phyloP scores from a whole-genome alignment of 2,113 vertebrate species.

The Mastomys coucha region DNA sequence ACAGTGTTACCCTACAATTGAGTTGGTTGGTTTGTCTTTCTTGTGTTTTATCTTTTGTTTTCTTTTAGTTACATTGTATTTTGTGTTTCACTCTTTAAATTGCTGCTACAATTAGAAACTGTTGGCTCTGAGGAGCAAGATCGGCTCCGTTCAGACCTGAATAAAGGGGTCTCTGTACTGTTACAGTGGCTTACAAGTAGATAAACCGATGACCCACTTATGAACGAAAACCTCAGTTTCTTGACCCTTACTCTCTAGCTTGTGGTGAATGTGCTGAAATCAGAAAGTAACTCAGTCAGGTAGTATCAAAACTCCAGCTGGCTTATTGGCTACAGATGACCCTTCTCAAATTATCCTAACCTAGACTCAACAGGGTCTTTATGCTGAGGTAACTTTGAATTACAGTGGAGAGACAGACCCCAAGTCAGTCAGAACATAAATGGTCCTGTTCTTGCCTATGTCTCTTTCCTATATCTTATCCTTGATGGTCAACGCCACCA shows the following conservation, averaged over 20 bases:
- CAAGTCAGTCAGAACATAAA: background rate
- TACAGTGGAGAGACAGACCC: background rate
- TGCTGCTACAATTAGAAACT: background rate
- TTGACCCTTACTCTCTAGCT: background rate
- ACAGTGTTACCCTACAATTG: background rate
- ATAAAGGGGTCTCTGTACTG: background rate
- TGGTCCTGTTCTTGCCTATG: background rate
- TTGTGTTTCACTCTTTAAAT: background rate
- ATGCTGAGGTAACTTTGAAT: background rate
- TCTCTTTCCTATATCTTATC: background rate
- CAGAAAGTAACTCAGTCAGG: too few relatives aligned
- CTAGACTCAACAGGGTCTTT: background rate
- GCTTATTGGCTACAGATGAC: background rate
- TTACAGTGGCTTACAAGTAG: background rate
- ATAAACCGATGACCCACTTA: background rate
- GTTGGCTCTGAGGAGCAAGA: background rate
- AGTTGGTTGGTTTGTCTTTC: background rate
- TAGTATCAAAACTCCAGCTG: background rate
- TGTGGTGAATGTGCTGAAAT: background rate
- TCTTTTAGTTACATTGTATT: background rate
- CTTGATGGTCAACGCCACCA: background rate
- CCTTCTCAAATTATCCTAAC: background rate
- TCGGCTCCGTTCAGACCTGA: background rate
- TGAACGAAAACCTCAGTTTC: background rate
- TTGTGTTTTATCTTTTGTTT: background rate